Percentiles rank a stretch among this genome's conserved stretches.
These are phyloP conservation scores for human (Homo sapiens) DNA, from an alignment of 2,113 vertebrate genomes.

Conservation along the genomic window GRCh38 chr17:52206501-52207000, in stretches of 20 bases:
- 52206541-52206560: background rate
- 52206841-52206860: background rate
- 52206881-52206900: background rate
- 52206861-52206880: background rate
- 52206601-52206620: background rate
- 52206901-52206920: background rate
- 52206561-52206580: background rate
- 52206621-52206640: background rate
- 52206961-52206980: background rate
- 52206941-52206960: background rate
- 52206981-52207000: background rate
- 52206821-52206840: background rate
- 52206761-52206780: background rate
- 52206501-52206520: background rate
- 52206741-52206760: background rate
- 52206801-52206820: background rate
- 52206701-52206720: background rate
- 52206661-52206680: background rate
- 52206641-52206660: background rate
- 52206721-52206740: conserved; percentile 30
- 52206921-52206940: background rate
- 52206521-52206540: background rate
- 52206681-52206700: background rate
- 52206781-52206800: background rate
- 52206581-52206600: background rate